A percentile compares a stretch with the other conserved stretches of the same genome.
Conservation (phyloP, 2,797 vertebrate species). For the Leptodactylus fallax region DNA sequence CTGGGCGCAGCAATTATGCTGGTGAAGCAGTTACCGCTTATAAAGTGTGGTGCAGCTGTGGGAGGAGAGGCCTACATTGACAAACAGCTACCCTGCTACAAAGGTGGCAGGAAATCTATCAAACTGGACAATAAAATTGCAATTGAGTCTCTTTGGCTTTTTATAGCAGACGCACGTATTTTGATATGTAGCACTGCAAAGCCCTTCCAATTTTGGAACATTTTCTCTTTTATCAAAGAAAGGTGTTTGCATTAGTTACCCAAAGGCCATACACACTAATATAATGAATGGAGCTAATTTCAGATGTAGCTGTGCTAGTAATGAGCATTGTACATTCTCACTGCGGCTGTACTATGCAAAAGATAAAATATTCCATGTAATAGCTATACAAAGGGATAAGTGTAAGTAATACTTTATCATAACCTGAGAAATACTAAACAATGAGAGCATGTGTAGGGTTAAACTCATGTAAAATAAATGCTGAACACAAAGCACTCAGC, state of each 20-base stretch:
- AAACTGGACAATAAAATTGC: slow-evolving; percentile 99
- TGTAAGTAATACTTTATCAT: neutral
- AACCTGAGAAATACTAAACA: neutral
- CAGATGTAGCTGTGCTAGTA: slow-evolving; percentile 50
- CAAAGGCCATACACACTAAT: slow-evolving; percentile 54
- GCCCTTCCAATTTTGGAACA: slow-evolving; percentile 79
- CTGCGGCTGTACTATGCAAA: neutral
- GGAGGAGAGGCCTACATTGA: slow-evolving; percentile 93
- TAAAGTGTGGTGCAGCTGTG: slow-evolving; percentile 81
- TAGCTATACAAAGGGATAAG: neutral
- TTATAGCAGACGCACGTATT: slow-evolving; percentile 95
- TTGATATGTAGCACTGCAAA: slow-evolving; percentile 83
- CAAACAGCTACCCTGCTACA: slow-evolving; percentile 97
- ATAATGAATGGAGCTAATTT: slow-evolving; percentile 73
- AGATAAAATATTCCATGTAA: neutral
- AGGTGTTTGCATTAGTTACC: slow-evolving; percentile 75
- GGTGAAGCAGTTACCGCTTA: slow-evolving; percentile 72
- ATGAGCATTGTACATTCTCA: slow-evolving; percentile 18
- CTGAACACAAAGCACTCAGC: neutral
- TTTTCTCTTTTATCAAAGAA: slow-evolving; percentile 76
- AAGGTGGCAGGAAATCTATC: slow-evolving; percentile 99
- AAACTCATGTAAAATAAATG: neutral
- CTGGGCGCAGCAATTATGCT: slow-evolving; percentile 67
- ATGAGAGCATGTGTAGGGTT: neutral
- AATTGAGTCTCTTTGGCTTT: slow-evolving; percentile 99